Percentiles rank a stretch among this genome's conserved stretches.
phyloP scores from a whole-genome alignment of 2,797 vertebrate genomes.

The Clamator glandarius region DNA sequence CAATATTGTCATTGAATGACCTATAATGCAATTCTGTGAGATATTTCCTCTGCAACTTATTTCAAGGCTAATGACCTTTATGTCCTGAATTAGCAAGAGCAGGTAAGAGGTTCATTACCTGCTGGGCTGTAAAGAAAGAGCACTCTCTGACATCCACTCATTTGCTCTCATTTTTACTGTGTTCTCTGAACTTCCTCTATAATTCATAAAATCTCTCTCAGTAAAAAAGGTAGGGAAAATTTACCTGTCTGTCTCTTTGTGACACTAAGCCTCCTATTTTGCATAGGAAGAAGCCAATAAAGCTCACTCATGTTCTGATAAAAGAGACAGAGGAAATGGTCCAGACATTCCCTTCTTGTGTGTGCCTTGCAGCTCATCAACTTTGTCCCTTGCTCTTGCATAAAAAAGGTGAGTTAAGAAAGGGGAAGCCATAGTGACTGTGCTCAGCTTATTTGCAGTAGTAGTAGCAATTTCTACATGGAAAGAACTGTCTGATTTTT shows the following conservation, averaged over 20 bases:
- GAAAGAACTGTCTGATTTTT: neutral
- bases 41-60: neutral
- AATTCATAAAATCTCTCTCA: neutral
- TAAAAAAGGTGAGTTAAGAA: neutral
- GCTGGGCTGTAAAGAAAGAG: neutral
- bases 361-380: fast-evolving
- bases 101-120: neutral
- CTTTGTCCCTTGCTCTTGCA: neutral
- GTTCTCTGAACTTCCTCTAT: neutral
- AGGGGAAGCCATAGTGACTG: neutral
- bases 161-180: neutral
- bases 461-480: neutral
- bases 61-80: neutral
- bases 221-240: too few relatives aligned
- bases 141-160: neutral
- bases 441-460: neutral
- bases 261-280: neutral
- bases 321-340: neutral
- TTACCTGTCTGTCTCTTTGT: neutral
- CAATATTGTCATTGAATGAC: neutral
- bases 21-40: neutral
- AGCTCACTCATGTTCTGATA: neutral
- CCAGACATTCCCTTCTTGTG: neutral
- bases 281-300: neutral
- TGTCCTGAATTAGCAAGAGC: neutral